Evolutionary conservation across 2,797 vertebrate species (phyloP).

Genomic region (Pangasius macronema): DNA sequence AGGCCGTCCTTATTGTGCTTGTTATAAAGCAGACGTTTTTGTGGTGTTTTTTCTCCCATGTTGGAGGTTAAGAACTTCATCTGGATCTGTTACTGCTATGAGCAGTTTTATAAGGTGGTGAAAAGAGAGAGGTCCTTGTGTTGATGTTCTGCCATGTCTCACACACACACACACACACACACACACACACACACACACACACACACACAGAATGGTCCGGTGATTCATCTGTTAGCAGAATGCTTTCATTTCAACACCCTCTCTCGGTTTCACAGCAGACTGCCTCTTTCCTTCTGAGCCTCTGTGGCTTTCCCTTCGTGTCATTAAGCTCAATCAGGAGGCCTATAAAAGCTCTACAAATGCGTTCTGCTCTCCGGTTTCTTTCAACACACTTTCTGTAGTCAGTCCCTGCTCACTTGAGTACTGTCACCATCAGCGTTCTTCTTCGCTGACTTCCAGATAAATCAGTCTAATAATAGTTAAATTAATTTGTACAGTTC

Average conservation of each 20-base stretch:
- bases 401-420: background rate
- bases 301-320: conserved; percentile 41
- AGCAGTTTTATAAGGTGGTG: conserved; percentile 50
- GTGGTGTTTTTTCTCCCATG: conserved; percentile 1
- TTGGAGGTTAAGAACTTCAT: conserved; percentile 21
- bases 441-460: background rate
- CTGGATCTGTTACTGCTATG: conserved; percentile 31
- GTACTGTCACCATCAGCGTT: background rate
- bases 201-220: conserved; percentile 2
- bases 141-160: conserved; percentile 37
- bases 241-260: conserved; percentile 41
- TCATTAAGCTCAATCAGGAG: conserved; percentile 40
- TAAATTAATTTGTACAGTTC: no score
- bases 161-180: conserved; percentile 20
- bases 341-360: conserved; percentile 21
- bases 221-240: conserved; percentile 42
- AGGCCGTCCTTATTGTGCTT: background rate
- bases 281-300: conserved; percentile 3
- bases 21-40: background rate
- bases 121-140: conserved; percentile 45
- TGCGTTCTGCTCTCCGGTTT: conserved; percentile 6
- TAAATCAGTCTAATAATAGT: background rate
- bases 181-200: conserved; percentile 10
- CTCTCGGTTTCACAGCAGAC: conserved; percentile 21
- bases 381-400: background rate